Conservation (phyloP, 2,888 invertebrate genomes). For the Strigamia crassipes region DNA sequence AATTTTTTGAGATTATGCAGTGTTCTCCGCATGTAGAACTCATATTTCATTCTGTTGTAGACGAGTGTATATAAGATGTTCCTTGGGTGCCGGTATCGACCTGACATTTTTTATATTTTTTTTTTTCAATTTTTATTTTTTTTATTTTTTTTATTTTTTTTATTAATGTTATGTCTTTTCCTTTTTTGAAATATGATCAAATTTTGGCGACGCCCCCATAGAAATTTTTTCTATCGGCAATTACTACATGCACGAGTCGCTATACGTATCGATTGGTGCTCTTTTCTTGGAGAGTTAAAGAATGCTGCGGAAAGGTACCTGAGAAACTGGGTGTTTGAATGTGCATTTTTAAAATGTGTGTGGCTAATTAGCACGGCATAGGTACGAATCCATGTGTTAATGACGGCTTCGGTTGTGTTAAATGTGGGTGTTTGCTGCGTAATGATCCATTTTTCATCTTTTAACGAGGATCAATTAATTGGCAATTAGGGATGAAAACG, state of each 20-base stretch:
- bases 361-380: background rate
- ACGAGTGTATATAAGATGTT: background rate
- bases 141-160: background rate
- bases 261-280: background rate
- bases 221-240: background rate
- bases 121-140: background rate
- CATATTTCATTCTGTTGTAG: background rate
- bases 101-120: background rate
- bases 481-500: conserved; percentile 3
- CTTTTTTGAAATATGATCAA: conserved; percentile 11
- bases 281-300: background rate
- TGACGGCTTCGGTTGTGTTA: background rate
- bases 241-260: background rate
- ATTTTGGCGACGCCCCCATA: background rate
- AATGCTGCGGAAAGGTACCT: background rate
- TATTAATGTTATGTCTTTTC: background rate
- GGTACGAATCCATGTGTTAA: background rate
- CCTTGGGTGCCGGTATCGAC: background rate
- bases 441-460: conserved; percentile 11
- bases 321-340: background rate
- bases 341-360: background rate
- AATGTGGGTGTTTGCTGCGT: conserved; percentile 3
- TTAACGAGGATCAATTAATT: conserved; percentile 21
- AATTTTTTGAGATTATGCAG: conserved; percentile 8
- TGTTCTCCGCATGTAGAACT: conserved; percentile 1